A percentile compares a stretch with the other conserved stretches of the same genome.
Conservation (phyloP, 2,797 vertebrate species). For the Acomys russatus region DNA sequence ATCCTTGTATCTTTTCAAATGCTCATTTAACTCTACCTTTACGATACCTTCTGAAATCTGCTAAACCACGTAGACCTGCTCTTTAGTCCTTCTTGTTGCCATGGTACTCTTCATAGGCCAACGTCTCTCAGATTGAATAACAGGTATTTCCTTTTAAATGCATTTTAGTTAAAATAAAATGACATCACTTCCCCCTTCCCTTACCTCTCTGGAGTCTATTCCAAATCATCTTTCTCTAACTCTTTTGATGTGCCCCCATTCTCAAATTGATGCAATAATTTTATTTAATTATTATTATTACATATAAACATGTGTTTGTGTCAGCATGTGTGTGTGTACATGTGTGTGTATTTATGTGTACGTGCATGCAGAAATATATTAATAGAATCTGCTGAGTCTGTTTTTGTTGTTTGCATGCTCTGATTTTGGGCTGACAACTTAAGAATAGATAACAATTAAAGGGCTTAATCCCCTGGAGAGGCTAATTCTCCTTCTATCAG, state of each 20-base stretch:
- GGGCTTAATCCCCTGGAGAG: neutral
- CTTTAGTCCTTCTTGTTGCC: neutral
- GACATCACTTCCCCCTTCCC: neutral
- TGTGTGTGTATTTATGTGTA: neutral
- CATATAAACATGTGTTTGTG: too few relatives aligned
- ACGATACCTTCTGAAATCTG: neutral
- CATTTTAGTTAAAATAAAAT: neutral
- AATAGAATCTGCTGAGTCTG: neutral
- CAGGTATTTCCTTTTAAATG: neutral
- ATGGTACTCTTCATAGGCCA: neutral
- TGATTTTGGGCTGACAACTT: neutral
- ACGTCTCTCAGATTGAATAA: neutral
- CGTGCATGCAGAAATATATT: neutral
- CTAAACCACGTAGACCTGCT: neutral
- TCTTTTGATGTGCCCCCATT: neutral
- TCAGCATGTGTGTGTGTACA: neutral
- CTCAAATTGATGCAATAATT: neutral
- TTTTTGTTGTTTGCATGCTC: neutral
- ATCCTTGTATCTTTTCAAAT: neutral
- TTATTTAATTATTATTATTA: neutral
- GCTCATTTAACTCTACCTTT: neutral
- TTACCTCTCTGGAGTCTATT: neutral
- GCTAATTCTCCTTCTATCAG: neutral
- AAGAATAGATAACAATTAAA: neutral
- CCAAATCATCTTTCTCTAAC: neutral